A percentile compares a stretch with the other conserved stretches of the same genome.
These are phyloP conservation scores for Heteromormyrus szaboi DNA, from an alignment of 2,797 vertebrate genomes.

Conservation along the genomic window DNA sequence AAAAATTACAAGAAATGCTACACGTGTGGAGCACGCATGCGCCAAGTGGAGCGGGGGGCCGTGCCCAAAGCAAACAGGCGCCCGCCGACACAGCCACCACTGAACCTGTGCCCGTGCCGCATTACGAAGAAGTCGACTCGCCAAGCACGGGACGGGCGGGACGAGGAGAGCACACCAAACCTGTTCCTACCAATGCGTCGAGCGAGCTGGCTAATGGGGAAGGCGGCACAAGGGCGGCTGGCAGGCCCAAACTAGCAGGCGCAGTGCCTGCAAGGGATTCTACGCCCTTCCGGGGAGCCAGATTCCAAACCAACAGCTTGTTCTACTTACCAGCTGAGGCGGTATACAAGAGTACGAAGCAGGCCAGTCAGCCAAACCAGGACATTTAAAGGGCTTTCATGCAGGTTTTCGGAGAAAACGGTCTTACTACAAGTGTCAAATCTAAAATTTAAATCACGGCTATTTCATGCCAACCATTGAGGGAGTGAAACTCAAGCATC, in stretches of 20 bases:
- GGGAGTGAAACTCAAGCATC: neutral
- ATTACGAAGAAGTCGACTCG: neutral
- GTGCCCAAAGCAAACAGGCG: neutral
- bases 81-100: neutral
- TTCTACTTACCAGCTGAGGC: neutral
- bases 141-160: neutral
- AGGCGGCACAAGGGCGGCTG: neutral
- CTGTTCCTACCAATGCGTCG: neutral
- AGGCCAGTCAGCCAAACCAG: neutral
- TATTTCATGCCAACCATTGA: neutral
- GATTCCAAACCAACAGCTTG: neutral
- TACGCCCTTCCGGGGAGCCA: neutral
- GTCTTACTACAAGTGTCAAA: neutral
- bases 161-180: neutral
- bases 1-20: neutral
- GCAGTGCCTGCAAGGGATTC: conserved; percentile 7
- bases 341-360: neutral
- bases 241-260: neutral
- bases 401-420: neutral
- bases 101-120: neutral
- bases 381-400: neutral
- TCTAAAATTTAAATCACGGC: neutral
- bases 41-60: neutral
- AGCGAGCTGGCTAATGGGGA: neutral
- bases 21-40: neutral